Conservation (phyloP, 2,888 invertebrate species). For the Cantharis nigra region DNA sequence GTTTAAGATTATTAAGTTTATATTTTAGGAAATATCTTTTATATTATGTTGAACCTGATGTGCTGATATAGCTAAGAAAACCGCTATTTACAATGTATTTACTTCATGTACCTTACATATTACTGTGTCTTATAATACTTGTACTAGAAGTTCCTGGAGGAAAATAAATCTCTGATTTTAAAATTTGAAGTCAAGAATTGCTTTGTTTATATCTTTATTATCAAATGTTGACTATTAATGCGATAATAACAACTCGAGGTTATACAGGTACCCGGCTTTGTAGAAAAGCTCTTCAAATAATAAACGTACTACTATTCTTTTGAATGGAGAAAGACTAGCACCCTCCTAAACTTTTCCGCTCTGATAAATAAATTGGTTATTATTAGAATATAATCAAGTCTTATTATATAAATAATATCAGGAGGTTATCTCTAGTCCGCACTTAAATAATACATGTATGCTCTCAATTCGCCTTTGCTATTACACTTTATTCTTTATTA, state of each 20-base stretch:
- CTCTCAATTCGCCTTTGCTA: too few species aligned
- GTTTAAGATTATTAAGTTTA: background rate
- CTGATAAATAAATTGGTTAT: background rate
- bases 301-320: too few species aligned
- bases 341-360: too few species aligned
- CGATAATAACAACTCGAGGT: too few species aligned
- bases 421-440: background rate
- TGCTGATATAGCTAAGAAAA: background rate
- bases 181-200: too few species aligned
- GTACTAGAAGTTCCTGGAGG: background rate
- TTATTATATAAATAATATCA: background rate
- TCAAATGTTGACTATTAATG: too few species aligned
- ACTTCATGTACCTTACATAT: background rate
- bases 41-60: background rate
- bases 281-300: too few species aligned
- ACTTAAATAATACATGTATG: too few species aligned
- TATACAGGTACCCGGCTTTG: too few species aligned
- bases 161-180: background rate
- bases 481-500: too few species aligned
- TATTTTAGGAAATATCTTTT: background rate
- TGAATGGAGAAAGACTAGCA: too few species aligned
- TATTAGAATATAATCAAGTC: background rate
- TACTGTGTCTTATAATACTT: background rate
- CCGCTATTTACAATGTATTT: background rate
- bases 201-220: too few species aligned